Conservation (phyloP, 2,888 invertebrate genomes). For the Tineola bisselliella region DNA sequence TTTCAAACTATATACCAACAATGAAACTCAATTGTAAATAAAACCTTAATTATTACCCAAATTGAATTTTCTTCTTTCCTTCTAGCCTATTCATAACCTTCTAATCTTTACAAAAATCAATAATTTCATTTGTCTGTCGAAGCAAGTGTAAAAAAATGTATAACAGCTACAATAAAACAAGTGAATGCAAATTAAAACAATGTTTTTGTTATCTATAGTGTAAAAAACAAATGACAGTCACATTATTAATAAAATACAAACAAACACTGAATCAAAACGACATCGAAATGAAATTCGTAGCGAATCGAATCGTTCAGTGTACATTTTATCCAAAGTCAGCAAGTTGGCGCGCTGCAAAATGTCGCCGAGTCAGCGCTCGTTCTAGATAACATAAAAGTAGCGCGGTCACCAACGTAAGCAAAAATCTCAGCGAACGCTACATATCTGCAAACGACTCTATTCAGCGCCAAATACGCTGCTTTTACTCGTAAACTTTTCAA, state of each 20-base stretch:
- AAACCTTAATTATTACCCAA: too few relatives aligned
- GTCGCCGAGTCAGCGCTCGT: neutral
- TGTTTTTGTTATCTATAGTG: neutral
- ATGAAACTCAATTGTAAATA: too few relatives aligned
- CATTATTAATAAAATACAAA: too few relatives aligned
- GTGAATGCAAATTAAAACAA: too few relatives aligned
- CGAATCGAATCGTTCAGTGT: neutral
- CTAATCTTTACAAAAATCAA: too few relatives aligned
- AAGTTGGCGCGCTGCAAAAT: neutral
- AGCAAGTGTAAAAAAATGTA: too few relatives aligned
- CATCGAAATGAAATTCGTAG: neutral
- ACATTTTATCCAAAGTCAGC: neutral
- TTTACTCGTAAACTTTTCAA: conserved; percentile 11
- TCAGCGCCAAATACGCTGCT: conserved; percentile 5
- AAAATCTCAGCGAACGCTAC: conserved; percentile 3
- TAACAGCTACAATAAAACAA: too few relatives aligned
- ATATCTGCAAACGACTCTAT: conserved; percentile 9
- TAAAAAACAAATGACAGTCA: neutral
- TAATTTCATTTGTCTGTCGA: too few relatives aligned
- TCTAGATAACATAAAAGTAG: conserved; percentile 3
- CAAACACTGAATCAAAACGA: neutral
- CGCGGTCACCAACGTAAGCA: conserved; percentile 5
- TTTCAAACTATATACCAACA: too few relatives aligned
- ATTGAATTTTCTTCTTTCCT: too few relatives aligned
- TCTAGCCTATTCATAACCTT: too few relatives aligned